Conservation (phyloP, 2,797 vertebrate genomes). For the Lophotriccus pileatus region DNA sequence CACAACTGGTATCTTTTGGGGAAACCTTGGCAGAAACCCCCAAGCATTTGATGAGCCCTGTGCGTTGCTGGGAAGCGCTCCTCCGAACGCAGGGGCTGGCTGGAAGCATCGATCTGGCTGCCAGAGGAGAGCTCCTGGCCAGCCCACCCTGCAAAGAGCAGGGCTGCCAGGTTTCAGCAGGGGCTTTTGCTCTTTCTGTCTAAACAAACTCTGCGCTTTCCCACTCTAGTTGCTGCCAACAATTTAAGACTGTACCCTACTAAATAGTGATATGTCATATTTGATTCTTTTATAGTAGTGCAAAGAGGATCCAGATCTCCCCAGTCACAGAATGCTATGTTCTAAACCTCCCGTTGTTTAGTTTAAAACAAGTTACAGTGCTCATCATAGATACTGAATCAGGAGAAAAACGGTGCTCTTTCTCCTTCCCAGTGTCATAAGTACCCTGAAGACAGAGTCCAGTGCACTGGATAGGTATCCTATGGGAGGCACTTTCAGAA, state of each 20-base stretch:
- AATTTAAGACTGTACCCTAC: not conserved
- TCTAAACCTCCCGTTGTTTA: not conserved
- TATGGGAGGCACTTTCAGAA: not conserved
- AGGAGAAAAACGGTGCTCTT: not conserved
- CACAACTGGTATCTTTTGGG: not conserved
- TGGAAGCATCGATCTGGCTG: not conserved
- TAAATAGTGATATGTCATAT: not conserved
- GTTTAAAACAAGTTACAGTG: not conserved
- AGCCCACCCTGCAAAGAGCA: not conserved
- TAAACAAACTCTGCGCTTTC: not conserved
- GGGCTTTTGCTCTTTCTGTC: not conserved
- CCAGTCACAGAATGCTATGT: rapidly evolving
- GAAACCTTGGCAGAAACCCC: not conserved
- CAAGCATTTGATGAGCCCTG: not conserved
- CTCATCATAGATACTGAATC: not conserved
- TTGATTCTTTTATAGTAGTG: not conserved
- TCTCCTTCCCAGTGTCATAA: not conserved
- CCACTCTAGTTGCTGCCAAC: not conserved
- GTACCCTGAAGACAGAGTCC: not conserved
- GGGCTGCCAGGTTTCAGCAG: not conserved
- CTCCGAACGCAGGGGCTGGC: not conserved
- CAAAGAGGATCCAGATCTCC: not conserved
- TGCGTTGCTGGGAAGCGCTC: not conserved
- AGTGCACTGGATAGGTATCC: not conserved
- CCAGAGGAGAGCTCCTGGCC: not conserved